phyloP scores from a whole-genome alignment of 35 echinoderm and acorn worm genomes.

The Antedon bifida region DNA sequence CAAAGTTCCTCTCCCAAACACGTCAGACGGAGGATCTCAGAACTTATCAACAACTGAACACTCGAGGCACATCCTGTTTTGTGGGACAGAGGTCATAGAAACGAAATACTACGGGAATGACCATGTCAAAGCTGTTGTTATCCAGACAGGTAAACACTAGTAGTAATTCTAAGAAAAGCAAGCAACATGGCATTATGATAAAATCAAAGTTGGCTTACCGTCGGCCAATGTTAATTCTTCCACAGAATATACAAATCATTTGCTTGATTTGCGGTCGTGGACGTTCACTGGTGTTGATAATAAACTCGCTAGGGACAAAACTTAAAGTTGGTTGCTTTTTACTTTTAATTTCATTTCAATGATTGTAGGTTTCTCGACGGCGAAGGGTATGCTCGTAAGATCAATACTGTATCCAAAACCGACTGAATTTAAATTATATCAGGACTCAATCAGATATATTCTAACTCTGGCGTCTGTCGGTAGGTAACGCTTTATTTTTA shows the following conservation, averaged over 20 bases:
- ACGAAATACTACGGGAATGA: background rate
- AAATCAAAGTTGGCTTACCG: too few relatives aligned
- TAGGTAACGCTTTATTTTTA: conserved; percentile 12
- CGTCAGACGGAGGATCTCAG: background rate
- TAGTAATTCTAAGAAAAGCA: too few relatives aligned
- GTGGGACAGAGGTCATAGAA: background rate
- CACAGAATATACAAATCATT: too few relatives aligned
- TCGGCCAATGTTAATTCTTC: too few relatives aligned
- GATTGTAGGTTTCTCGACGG: conserved; percentile 57
- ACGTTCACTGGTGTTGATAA: too few relatives aligned
- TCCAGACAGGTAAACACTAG: background rate
- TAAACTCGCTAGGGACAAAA: too few relatives aligned
- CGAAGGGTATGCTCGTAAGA: conserved; percentile 53
- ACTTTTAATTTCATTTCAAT: too few relatives aligned
- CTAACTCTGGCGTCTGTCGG: conserved; percentile 36
- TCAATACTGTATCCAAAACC: conserved; percentile 74
- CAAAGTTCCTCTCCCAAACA: background rate
- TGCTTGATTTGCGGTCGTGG: too few relatives aligned
- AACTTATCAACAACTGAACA: background rate
- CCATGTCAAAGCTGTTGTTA: background rate
- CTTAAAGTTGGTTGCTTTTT: too few relatives aligned
- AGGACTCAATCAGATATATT: conserved; percentile 52
- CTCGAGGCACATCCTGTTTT: background rate
- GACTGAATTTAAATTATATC: conserved; percentile 37
- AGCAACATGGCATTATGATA: too few relatives aligned